Base-by-base conservation (phyloP, 2,113 vertebrate species). In the Plectropomus leopardus region DNA sequence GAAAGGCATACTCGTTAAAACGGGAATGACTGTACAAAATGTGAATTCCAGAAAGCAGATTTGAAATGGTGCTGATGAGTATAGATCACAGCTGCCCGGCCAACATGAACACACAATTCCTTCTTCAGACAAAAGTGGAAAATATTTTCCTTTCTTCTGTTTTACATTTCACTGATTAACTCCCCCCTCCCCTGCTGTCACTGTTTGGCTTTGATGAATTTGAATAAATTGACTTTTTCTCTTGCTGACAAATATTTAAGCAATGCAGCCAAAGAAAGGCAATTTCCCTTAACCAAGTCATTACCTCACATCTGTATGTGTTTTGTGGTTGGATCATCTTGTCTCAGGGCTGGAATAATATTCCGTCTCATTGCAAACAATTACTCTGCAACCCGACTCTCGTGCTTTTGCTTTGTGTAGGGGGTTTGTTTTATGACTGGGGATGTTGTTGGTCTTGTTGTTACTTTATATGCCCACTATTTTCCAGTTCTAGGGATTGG, bases 401-500 rank as follows among this genome's bases (percentile, higher is more conserved):
- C 7, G 6, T 60, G 48, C 48, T 82, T 70, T 80, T 63, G 75
- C 51, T 84, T 70, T 86, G 34, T 79, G 10, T 17, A 8, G 19
- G 6, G 8, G 19, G 6, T 44, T 44, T 44, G 1, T 73, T 36
- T 54, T 36, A 21, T 47, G 30, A 28, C 67, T 61, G 55, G 30
- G 26, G 72, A 44, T 75, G 78, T 59, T 64, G 82, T 67, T 64
- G 47, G 28, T 54, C 68, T 64, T 77, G 74, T 57, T 53, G 71
- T 90, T 87, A 77, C 67, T 73, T 90, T 88, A 86, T 78, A 90
- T 91, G 84, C 75, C 75, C 65, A 91, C 83, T 87, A 91, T 95
- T 95, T 95, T 94, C 89, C 86, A 82, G 85, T 94, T 89, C 72
- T 80, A 72, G 77, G 85, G 88, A 95, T 95, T 95, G 94, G 94